These are phyloP conservation scores for Furcifer pardalis DNA, from an alignment of 2,797 vertebrate species.

Conservation along the genomic window DNA sequence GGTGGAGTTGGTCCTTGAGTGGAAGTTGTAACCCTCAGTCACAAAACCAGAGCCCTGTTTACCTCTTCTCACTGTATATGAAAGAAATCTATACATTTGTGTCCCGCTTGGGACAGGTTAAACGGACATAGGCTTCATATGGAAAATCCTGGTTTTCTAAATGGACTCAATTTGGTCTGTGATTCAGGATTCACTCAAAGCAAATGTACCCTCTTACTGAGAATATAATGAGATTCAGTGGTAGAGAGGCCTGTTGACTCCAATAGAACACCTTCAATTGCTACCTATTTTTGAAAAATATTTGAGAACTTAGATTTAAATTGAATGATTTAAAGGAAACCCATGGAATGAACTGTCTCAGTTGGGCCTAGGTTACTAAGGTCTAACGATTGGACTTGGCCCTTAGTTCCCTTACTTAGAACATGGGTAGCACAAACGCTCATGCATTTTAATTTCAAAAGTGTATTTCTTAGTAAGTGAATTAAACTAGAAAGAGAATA, in stretches of 20 bases:
- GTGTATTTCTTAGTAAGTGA: background rate
- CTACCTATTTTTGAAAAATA: background rate
- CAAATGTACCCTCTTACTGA: background rate
- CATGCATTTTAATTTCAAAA: background rate
- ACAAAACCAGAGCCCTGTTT: background rate
- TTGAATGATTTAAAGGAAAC: background rate
- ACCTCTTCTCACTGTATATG: background rate
- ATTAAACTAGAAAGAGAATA: background rate
- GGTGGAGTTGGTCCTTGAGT: background rate
- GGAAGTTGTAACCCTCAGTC: background rate
- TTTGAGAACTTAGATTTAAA: background rate
- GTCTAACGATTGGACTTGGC: background rate
- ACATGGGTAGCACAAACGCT: too few species aligned
- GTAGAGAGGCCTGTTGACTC: background rate
- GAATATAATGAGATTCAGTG: background rate
- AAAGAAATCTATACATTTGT: too few species aligned
- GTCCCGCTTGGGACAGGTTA: too few species aligned
- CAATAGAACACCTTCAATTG: background rate
- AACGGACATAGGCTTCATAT: background rate
- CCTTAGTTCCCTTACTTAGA: background rate
- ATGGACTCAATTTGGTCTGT: background rate
- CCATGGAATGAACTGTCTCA: too few species aligned
- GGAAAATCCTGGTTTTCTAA: background rate
- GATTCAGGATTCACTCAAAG: background rate
- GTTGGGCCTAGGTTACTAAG: too few species aligned